Base-by-base conservation (phyloP, 2,888 invertebrate species). In the Cerastis leucographa region DNA sequence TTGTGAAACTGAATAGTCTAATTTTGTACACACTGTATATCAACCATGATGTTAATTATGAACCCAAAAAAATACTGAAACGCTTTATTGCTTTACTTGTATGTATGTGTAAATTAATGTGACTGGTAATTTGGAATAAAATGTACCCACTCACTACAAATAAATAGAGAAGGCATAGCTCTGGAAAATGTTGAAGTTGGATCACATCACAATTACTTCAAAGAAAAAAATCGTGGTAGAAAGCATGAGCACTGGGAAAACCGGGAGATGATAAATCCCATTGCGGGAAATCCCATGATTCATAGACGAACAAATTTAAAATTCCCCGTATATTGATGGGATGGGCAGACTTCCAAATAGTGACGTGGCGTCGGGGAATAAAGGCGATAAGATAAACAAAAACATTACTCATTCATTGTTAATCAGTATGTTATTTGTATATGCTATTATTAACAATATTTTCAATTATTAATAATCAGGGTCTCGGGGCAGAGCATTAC, bases 321-420 rank as follows among this genome's bases (percentile, higher is more conserved):
- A 65, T 76, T 81, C 62, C 19, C 7, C 14, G 68, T 61, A 72
- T 25, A 19, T 8, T 42, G 59, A 61, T 46, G 25, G 0, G 9
- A 25, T 71, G 64, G 76, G 71, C 76, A 69, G 25, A n/a, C 22
- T 19, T 77, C 82, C 72, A 76, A 72, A 54, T 40, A 35, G 19
- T 81, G 61, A 66, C 46, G 51, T 71, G 14, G 9, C 8, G 11
- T 64, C 59, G 8, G 6, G 29, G 29, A 81, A 69, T 62, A 19
- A 25, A 54, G 1, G 9, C 61, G n/a, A 72, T 44, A 49, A 61
- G 35, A 81, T 65, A 42, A 75, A 46, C 40, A 69, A 46, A 77
- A 19, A 25, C 17, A 25, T 49, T 67, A 66, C 7, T 72, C 46
- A 68, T 46, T 54, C 17, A 44, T 25, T 59, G n/a, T 29, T 54